These are phyloP conservation scores for Bradynema listronoti DNA, from an alignment of 1,140 invertebrate species.

Conservation along the genomic window DNA sequence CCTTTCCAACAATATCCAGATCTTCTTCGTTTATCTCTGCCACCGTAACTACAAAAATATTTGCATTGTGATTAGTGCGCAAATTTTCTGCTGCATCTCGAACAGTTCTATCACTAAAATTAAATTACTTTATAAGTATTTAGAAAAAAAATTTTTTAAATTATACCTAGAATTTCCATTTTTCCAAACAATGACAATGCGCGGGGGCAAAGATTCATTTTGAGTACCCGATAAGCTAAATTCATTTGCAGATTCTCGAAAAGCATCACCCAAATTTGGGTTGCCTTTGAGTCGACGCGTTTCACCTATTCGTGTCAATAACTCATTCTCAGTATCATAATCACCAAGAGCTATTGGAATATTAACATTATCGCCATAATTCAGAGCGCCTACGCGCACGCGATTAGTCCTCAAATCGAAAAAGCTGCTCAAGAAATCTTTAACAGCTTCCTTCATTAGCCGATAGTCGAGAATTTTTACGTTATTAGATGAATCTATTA, in stretches of 20 bases:
- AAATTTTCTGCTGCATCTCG: slow-evolving; percentile 31
- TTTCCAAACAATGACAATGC: slow-evolving; percentile 53
- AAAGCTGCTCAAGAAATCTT: slow-evolving; percentile 49
- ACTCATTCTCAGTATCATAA: slow-evolving; percentile 44
- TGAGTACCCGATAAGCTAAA: slow-evolving; percentile 45
- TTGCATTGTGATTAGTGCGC: slow-evolving; percentile 37
- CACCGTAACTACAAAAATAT: slow-evolving; percentile 51
- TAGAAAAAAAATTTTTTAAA: slow-evolving; percentile 5
- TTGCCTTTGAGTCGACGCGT: slow-evolving; percentile 48
- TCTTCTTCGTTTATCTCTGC: slow-evolving; percentile 26
- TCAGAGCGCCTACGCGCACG: slow-evolving; percentile 51
- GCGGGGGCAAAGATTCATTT: slow-evolving; percentile 20
- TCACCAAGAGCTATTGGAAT: slow-evolving; percentile 53
- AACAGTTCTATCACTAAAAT: background rate
- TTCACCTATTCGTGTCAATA: slow-evolving; percentile 47
- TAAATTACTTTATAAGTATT: background rate
- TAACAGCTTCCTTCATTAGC: slow-evolving; percentile 55
- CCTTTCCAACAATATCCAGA: slow-evolving; percentile 23
- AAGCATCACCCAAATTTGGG: slow-evolving; percentile 45
- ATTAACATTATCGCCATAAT: slow-evolving; percentile 41
- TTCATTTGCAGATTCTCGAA: slow-evolving; percentile 48
- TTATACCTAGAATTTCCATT: slow-evolving; percentile 38
- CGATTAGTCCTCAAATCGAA: slow-evolving; percentile 47
- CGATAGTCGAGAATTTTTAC: slow-evolving; percentile 56
- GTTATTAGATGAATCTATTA: slow-evolving; percentile 53